Evolutionary conservation across 2,113 vertebrate species (phyloP), one percentile per base, ranked within the genome.

Genomic region (Motacilla tschutschensis): DNA sequence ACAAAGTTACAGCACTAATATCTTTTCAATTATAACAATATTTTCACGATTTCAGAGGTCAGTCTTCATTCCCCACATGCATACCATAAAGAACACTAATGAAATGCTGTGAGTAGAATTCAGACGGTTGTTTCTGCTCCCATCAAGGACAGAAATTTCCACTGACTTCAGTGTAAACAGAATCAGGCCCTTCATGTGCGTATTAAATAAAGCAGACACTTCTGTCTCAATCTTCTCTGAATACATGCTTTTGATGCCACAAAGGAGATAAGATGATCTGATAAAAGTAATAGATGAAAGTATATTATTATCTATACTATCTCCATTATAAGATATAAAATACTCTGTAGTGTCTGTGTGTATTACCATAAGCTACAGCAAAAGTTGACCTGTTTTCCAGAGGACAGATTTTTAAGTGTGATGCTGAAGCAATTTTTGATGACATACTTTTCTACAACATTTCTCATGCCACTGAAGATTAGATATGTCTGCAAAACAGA

Each of bases 331-430:
- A 91, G 85, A 93, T 76, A 89, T 43, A 93, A 93, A 94, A 92
- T 91, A 90, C 54, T 80, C 82, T 51, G 43, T 50, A 36, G 53
- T 77, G 57, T 57, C 82, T 90, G 16, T 67, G 67, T 78, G 69
- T 80, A 94, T 95, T 94, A 96, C 80, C 92, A 82, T 85, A 94
- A 74, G 54, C 75, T 89, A 78, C 75, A 78, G 83, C 44, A 67
- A 91, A 93, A 95, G 94, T 77, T 96, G 93, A 94, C 89, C 95
- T 95, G 92, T 50, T 95, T 96, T 95, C 87, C 86, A 95, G 57
- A 93, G 91, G 86, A 94, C 59, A 90, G 90, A 93, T 95, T 94
- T 95, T 95, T 93, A 96, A 95, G 77, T 64, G 54, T 86, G 93
- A 95, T 93, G 92, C 77, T 91, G 83, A 79, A 93, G 91, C 87